Evolutionary conservation across 1,140 invertebrate species (phyloP).

Genomic region (Forficula auricularia): DNA sequence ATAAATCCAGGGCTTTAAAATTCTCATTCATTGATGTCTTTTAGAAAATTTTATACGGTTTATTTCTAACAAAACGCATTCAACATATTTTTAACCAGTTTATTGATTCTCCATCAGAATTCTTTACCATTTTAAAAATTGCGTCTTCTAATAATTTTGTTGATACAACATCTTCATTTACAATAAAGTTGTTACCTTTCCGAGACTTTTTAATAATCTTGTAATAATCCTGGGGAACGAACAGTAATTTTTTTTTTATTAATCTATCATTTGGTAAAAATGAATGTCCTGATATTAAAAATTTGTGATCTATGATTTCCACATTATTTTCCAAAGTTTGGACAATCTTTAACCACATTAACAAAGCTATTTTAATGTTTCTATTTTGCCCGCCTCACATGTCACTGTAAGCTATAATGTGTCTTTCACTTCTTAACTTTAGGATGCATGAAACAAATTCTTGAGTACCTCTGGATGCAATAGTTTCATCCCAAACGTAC

Average conservation of each 20-base stretch:
- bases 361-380: slow-evolving; percentile 17
- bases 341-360: slow-evolving; percentile 18
- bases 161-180: slow-evolving; percentile 5
- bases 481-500: slow-evolving; percentile 17
- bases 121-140: too few species aligned
- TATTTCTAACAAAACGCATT: too few species aligned
- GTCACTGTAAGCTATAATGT: slow-evolving; percentile 19
- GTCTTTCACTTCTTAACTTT: slow-evolving; percentile 16
- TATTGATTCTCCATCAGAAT: too few species aligned
- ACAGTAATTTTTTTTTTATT: not conserved
- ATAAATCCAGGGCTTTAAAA: too few species aligned
- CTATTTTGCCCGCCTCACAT: slow-evolving; percentile 19
- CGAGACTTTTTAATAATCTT: slow-evolving; percentile 6
- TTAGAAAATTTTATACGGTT: too few species aligned
- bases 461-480: slow-evolving; percentile 17
- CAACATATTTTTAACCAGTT: too few species aligned
- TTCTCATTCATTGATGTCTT: too few species aligned
- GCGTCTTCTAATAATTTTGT: slow-evolving; percentile 4
- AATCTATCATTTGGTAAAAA: slow-evolving; percentile 17
- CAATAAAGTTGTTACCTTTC: slow-evolving; percentile 5
- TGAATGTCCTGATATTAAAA: slow-evolving; percentile 17
- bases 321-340: slow-evolving; percentile 16
- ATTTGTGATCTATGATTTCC: slow-evolving; percentile 18
- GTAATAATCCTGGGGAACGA: slow-evolving; percentile 1
- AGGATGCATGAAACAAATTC: slow-evolving; percentile 16